phyloP scores from a whole-genome alignment of 2,888 invertebrate species.

The Drosophila diplacantha region DNA sequence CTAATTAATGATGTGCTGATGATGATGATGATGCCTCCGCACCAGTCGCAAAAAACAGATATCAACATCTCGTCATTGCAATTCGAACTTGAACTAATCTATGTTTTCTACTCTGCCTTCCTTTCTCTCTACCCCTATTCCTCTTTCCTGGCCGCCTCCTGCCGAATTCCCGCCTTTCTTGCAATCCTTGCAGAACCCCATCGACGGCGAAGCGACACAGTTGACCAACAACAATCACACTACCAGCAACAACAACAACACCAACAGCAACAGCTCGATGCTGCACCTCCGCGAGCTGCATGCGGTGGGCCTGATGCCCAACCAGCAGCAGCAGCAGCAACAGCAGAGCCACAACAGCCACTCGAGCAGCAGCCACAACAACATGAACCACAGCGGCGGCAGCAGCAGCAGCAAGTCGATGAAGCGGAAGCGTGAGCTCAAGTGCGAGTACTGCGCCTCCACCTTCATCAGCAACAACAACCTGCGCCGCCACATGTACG shows the following conservation, averaged over 20 bases:
- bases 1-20: constrained; percentile 24
- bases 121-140: neutral
- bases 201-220: constrained; percentile 64
- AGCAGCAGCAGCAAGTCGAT: constrained; percentile 57
- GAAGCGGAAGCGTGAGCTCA: constrained; percentile 76
- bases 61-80: constrained; percentile 42
- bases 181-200: constrained; percentile 47
- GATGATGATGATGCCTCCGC: constrained; percentile 68
- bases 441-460: constrained; percentile 77
- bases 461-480: constrained; percentile 78
- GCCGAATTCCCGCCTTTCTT: neutral
- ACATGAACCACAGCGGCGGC: constrained; percentile 32
- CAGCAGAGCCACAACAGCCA: constrained; percentile 44
- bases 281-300: constrained; percentile 74
- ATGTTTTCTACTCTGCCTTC: constrained; percentile 12
- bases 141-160: neutral
- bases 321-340: constrained; percentile 54
- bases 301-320: constrained; percentile 75
- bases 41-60: constrained; percentile 75
- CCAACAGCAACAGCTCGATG: constrained; percentile 53
- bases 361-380: constrained; percentile 38
- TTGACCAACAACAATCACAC: constrained; percentile 57
- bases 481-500: constrained; percentile 76
- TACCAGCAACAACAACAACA: constrained; percentile 63
- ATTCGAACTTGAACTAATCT: constrained; percentile 39